Conservation (phyloP, 2,113 vertebrate genomes). For the Entosphenus tridentatus region DNA sequence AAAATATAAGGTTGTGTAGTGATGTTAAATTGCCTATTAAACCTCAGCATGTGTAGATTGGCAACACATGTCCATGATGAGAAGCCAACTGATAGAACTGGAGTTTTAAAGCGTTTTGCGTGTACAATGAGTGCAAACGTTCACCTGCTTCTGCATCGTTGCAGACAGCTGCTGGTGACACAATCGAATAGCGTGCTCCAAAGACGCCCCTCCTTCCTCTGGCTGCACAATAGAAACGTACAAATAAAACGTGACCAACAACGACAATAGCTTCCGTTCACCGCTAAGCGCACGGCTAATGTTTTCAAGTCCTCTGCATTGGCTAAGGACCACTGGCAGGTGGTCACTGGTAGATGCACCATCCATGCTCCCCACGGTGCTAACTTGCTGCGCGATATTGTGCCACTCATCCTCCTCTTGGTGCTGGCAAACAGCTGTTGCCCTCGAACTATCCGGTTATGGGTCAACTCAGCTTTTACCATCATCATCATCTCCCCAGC, state of each 20-base stretch:
- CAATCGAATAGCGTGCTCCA: conserved; percentile 95
- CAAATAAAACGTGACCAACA: background rate
- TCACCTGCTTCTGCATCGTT: conserved; percentile 78
- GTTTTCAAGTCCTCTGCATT: background rate
- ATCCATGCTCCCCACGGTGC: background rate
- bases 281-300: too few relatives aligned
- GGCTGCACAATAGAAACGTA: conserved; percentile 18
- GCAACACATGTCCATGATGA: conserved; percentile 11
- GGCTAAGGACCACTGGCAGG: background rate
- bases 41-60: conserved; percentile 16
- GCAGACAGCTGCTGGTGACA: conserved; percentile 82
- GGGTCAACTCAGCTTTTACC: too few relatives aligned
- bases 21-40: conserved; percentile 17
- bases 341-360: background rate
- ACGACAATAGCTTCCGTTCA: background rate
- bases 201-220: conserved; percentile 79
- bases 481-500: too few relatives aligned
- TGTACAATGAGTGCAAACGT: conserved; percentile 10
- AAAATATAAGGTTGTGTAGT: conserved; percentile 13
- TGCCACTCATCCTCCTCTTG: background rate
- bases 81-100: background rate
- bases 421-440: background rate
- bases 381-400: background rate
- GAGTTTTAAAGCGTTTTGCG: conserved; percentile 2
- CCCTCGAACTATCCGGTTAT: too few relatives aligned